A percentile compares a stretch with the other conserved stretches of the same genome.
These are phyloP conservation scores for Leptonema lineaticorne DNA, from an alignment of 1,140 invertebrate genomes.

Conservation along the genomic window DNA sequence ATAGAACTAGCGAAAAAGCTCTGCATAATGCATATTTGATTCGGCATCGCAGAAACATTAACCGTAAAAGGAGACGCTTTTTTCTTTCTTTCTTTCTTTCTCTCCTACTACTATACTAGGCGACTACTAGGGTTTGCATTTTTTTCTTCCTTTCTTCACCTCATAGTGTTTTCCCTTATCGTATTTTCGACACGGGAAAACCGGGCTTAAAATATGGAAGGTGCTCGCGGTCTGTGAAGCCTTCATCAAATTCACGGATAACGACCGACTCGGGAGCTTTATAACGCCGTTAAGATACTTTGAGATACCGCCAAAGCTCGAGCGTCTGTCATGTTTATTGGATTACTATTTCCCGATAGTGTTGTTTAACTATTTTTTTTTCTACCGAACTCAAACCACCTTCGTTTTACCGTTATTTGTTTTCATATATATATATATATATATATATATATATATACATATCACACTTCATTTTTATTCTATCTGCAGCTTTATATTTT, in stretches of 20 bases:
- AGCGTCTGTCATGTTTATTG: conserved; percentile 28
- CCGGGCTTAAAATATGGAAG: conserved; percentile 28
- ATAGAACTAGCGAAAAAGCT: not conserved
- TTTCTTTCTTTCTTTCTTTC: not conserved
- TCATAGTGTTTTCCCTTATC: conserved; percentile 14
- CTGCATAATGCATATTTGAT: conserved; percentile 9
- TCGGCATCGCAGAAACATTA: not conserved
- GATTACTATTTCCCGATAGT: conserved; percentile 27
- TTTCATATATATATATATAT: too few species aligned
- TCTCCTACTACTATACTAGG: not conserved
- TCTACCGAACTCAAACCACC: too few species aligned
- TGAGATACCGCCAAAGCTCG: conserved; percentile 9
- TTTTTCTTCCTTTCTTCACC: not conserved
- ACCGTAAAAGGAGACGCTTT: too few species aligned
- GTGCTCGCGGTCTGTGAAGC: conserved; percentile 6
- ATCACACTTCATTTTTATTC: too few species aligned
- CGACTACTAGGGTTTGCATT: not conserved
- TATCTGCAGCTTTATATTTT: too few species aligned
- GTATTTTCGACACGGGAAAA: too few species aligned
- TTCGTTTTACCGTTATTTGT: too few species aligned
- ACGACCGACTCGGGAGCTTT: conserved; percentile 38
- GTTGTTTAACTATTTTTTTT: conserved; percentile 2
- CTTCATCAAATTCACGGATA: conserved; percentile 38
- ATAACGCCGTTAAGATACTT: conserved; percentile 31
- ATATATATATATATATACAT: not conserved